phyloP scores from a whole-genome alignment of 2,113 vertebrate genomes.

The Halcyon senegalensis region DNA sequence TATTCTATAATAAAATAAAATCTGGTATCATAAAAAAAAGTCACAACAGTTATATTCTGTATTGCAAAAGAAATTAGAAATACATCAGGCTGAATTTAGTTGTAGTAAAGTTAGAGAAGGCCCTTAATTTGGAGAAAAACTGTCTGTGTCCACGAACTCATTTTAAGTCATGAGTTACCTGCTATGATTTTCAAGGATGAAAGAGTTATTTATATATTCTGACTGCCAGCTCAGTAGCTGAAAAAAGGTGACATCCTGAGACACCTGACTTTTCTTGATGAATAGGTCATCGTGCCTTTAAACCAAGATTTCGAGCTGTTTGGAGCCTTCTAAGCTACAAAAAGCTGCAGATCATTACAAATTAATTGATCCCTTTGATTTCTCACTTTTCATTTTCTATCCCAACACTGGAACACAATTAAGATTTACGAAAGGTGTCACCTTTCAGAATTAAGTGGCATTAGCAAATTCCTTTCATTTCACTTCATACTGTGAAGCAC shows the following conservation, averaged over 20 bases:
- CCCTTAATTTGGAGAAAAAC: not conserved
- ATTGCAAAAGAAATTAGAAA: not conserved
- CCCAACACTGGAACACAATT: not conserved
- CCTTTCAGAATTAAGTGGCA: conserved; percentile 9
- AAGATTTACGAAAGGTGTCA: conserved; percentile 2
- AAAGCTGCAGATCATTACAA: conserved; percentile 15
- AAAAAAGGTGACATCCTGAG: not conserved
- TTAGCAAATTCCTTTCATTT: conserved; percentile 1
- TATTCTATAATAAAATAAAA: not conserved
- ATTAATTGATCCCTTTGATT: conserved; percentile 10
- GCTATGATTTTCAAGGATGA: not conserved
- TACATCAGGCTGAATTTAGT: not conserved
- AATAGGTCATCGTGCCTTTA: conserved; percentile 10
- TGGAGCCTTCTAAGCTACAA: not conserved
- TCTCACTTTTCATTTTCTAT: not conserved
- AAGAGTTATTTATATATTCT: conserved; percentile 9
- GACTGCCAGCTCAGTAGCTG: not conserved
- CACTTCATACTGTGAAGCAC: not conserved
- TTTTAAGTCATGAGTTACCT: not conserved
- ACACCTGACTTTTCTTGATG: conserved; percentile 16
- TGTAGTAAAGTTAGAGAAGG: not conserved
- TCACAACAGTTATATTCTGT: not conserved
- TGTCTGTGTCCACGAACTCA: not conserved
- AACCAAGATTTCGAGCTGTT: conserved; percentile 3
- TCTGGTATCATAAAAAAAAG: not conserved